Conservation (phyloP, 23 tunicate species). For the Trididemnum clinides region DNA sequence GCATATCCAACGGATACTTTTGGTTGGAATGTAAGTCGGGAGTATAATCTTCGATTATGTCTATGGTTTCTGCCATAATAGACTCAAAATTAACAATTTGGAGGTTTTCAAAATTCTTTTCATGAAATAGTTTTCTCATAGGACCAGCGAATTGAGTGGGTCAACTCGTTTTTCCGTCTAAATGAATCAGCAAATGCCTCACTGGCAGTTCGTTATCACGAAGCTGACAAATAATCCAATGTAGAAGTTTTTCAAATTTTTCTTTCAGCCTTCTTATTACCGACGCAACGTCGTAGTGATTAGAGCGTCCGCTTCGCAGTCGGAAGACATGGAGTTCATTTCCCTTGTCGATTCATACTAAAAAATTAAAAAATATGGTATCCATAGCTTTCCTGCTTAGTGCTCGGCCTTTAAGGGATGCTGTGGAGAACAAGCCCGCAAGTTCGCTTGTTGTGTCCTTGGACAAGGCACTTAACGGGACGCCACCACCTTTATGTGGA, state of each 20-base stretch:
- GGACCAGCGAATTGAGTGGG: not conserved
- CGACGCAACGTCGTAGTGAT: no score
- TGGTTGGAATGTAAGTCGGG: not conserved
- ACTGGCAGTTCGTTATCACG: no score
- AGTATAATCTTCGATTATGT: not conserved
- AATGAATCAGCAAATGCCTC: not conserved
- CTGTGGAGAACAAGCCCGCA: no score
- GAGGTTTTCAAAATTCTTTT: not conserved
- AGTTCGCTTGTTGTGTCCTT: no score
- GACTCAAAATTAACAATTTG: not conserved
- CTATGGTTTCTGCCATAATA: not conserved
- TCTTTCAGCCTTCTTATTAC: not conserved
- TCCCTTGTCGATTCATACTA: no score
- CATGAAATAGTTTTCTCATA: not conserved
- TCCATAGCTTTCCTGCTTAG: no score
- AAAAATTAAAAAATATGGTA: no score
- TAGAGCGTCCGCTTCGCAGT: no score
- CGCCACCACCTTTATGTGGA: no score
- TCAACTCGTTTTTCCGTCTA: not conserved
- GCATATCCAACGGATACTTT: not conserved
- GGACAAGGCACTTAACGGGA: no score
- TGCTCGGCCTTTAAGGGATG: no score
- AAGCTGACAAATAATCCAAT: not conserved
- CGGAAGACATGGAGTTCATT: no score
- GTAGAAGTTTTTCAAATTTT: not conserved